A percentile compares a stretch with the other conserved stretches of the same genome.
These are phyloP conservation scores for Epinotia ramella DNA, from an alignment of 2,888 invertebrate genomes.

Conservation along the genomic window DNA sequence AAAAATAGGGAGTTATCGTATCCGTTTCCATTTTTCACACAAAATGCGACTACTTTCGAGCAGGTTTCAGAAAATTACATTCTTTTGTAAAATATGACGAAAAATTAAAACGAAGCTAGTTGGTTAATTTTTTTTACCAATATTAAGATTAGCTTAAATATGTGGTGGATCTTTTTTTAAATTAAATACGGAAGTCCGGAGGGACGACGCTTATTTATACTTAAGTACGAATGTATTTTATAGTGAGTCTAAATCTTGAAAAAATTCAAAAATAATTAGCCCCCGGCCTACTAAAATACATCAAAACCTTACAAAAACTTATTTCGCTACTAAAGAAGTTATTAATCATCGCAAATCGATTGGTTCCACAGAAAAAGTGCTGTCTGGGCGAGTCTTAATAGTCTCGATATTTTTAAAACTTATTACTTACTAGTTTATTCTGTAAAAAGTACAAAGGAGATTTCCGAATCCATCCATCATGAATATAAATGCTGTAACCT, in stretches of 20 bases:
- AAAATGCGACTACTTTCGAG: too few species aligned
- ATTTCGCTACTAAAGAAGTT: slow-evolving; percentile 33
- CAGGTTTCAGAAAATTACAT: too few species aligned
- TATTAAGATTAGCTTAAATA: too few species aligned
- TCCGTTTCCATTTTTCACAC: too few species aligned
- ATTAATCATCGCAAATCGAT: slow-evolving; percentile 38
- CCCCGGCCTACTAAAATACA: slow-evolving; percentile 11
- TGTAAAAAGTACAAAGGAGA: slow-evolving; percentile 16
- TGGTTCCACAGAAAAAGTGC: slow-evolving; percentile 27
- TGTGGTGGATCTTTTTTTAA: too few species aligned
- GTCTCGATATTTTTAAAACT: slow-evolving; percentile 15
- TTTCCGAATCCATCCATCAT: slow-evolving; percentile 45
- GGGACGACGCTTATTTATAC: too few species aligned
- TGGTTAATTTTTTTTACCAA: too few species aligned
- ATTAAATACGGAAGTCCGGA: too few species aligned
- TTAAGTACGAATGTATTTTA: too few species aligned
- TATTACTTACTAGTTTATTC: slow-evolving; percentile 20
- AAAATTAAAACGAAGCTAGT: too few species aligned
- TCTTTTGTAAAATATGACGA: too few species aligned
- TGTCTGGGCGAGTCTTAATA: slow-evolving; percentile 7
- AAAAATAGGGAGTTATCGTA: too few species aligned
- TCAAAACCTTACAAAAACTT: slow-evolving; percentile 29
- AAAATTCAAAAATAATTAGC: slow-evolving; percentile 16
- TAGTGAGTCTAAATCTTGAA: background rate
- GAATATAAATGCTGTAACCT: slow-evolving; percentile 45